Percentiles rank a stretch among this genome's conserved stretches.
Evolutionary conservation across 2,113 vertebrate species (phyloP).

Genomic region (Myotis brandtii): DNA sequence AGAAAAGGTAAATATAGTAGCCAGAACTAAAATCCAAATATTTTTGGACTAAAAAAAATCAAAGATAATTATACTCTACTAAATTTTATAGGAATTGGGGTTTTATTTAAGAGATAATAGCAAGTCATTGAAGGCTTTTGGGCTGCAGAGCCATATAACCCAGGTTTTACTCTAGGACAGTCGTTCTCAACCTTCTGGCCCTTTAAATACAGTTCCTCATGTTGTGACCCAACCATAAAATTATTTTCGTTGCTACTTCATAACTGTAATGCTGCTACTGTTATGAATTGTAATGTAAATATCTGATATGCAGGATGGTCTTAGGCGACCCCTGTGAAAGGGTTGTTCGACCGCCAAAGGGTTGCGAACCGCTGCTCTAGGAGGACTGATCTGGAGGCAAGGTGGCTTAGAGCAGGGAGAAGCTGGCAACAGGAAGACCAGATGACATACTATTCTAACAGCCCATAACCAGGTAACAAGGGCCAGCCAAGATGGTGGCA

Average conservation of each 20-base stretch:
- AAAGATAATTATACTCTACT: constrained; percentile 7
- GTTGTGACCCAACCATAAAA: too few relatives aligned
- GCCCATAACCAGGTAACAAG: not conserved
- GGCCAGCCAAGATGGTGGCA: not conserved
- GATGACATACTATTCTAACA: not conserved
- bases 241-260: too few relatives aligned
- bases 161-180: not conserved
- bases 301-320: too few relatives aligned
- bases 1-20: not conserved
- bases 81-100: not conserved
- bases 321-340: too few relatives aligned
- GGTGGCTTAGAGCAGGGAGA: not conserved
- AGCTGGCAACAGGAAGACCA: not conserved
- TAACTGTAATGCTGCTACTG: too few relatives aligned
- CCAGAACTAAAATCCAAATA: not conserved
- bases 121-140: not conserved
- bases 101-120: not conserved
- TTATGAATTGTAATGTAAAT: too few relatives aligned
- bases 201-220: too few relatives aligned
- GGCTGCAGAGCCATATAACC: not conserved
- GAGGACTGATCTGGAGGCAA: not conserved
- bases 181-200: too few relatives aligned
- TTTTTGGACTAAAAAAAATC: constrained; percentile 48
- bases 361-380: not conserved
- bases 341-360: too few relatives aligned